Percentiles rank a stretch among this genome's conserved stretches.
These are phyloP conservation scores for Tychaedon coryphoeus DNA, from an alignment of 2,113 vertebrate genomes.

Conservation along the genomic window DNA sequence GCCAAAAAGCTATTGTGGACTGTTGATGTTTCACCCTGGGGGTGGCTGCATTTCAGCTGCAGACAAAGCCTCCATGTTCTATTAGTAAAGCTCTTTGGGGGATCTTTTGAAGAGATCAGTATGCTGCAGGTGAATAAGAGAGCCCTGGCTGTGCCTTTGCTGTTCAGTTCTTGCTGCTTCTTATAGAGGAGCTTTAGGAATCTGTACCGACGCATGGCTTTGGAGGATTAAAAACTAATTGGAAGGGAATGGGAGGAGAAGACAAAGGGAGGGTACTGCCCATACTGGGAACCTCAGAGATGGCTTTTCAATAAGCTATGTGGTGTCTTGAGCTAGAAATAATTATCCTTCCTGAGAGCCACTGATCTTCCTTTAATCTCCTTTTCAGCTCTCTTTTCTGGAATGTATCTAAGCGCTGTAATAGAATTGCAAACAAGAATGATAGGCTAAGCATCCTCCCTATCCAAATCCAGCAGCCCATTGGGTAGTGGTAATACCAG, in stretches of 20 bases:
- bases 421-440: background rate
- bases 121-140: background rate
- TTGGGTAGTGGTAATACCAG: background rate
- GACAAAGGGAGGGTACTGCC: background rate
- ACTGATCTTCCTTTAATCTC: conserved; percentile 37
- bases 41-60: background rate
- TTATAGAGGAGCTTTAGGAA: background rate
- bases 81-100: background rate
- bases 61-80: background rate
- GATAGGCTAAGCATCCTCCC: background rate
- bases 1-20: background rate
- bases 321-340: conserved; percentile 24
- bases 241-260: background rate
- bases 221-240: conserved; percentile 23
- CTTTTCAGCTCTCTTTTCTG: background rate
- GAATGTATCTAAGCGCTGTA: background rate
- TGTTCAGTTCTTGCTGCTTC: background rate
- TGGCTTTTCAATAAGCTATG: background rate
- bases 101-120: background rate
- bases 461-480: background rate
- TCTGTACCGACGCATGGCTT: background rate
- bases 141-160: background rate
- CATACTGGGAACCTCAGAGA: background rate
- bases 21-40: background rate
- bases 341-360: conserved; percentile 13